A percentile compares a stretch with the other conserved stretches of the same genome.
Conservation (phyloP, 2,888 invertebrate species). For the Xiphydria camelus region DNA sequence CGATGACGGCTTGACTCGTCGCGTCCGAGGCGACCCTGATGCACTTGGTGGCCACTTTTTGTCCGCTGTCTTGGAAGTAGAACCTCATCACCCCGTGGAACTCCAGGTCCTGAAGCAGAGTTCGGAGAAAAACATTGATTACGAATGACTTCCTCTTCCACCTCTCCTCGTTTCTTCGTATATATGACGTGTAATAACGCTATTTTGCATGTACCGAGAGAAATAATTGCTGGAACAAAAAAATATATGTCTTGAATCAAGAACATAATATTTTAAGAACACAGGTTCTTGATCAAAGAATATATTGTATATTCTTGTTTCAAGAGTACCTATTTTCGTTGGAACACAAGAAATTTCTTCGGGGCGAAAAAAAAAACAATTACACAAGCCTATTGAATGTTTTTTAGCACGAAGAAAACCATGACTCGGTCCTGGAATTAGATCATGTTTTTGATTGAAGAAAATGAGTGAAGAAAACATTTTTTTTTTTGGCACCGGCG, state of each 20-base stretch:
- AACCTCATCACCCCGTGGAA: constrained; percentile 99
- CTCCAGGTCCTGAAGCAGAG: constrained; percentile 81
- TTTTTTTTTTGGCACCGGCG: no score
- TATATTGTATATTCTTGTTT: neutral
- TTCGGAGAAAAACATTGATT: constrained; percentile 7
- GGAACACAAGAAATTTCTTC: neutral
- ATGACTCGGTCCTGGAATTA: no score
- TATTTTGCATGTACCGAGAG: no score
- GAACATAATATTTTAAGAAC: neutral
- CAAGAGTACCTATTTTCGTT: neutral
- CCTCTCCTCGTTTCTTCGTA: no score
- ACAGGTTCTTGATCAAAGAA: neutral
- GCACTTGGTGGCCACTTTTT: constrained; percentile 98
- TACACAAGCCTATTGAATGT: no score
- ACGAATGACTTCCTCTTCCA: no score
- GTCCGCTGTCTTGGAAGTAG: constrained; percentile 98
- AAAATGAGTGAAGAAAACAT: constrained; percentile 11
- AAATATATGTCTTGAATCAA: neutral
- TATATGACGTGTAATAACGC: no score
- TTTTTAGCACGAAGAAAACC: no score
- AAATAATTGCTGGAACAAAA: no score
- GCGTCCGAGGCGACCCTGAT: constrained; percentile 97
- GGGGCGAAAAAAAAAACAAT: no score
- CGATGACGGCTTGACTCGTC: constrained; percentile 94
- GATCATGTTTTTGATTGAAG: no score